Evolutionary conservation across 2,888 invertebrate genomes (phyloP).

Genomic region (Nebria brevicollis): DNA sequence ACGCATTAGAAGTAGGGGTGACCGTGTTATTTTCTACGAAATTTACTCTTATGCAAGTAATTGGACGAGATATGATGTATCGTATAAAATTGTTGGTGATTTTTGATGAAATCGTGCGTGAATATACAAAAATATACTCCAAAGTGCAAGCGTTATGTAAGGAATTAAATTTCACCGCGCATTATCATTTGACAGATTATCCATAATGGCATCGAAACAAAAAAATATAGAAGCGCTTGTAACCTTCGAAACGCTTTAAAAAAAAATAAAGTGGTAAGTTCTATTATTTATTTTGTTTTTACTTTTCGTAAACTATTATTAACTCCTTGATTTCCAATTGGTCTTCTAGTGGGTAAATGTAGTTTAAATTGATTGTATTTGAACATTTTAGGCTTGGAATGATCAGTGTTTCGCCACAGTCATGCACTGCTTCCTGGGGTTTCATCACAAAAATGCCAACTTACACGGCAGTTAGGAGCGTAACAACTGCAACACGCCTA

Average conservation of each 20-base stretch:
- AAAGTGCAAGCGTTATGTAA: neutral
- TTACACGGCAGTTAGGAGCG: constrained; percentile 16
- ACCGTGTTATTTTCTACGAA: too few relatives aligned
- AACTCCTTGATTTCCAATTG: neutral
- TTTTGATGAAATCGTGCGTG: too few relatives aligned
- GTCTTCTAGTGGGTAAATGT: neutral
- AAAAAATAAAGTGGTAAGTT: neutral
- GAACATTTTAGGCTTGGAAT: constrained; percentile 34
- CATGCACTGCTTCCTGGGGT: constrained; percentile 27
- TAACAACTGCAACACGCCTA: constrained; percentile 10
- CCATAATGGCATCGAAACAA: neutral
- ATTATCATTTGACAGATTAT: neutral
- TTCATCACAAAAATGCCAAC: constrained; percentile 17
- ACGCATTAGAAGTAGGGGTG: too few relatives aligned
- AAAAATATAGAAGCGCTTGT: neutral
- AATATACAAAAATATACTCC: neutral
- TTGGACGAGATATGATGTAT: too few relatives aligned
- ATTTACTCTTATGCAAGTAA: too few relatives aligned
- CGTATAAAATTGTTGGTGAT: too few relatives aligned
- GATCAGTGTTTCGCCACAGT: constrained; percentile 23
- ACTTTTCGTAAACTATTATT: neutral
- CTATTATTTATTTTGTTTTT: constrained; percentile 4
- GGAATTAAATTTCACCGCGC: neutral
- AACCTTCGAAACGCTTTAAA: neutral
- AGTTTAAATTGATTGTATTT: constrained; percentile 21